Evolutionary conservation across 2,888 invertebrate species (phyloP).

Genomic region (Euspilapteryx auroguttella): DNA sequence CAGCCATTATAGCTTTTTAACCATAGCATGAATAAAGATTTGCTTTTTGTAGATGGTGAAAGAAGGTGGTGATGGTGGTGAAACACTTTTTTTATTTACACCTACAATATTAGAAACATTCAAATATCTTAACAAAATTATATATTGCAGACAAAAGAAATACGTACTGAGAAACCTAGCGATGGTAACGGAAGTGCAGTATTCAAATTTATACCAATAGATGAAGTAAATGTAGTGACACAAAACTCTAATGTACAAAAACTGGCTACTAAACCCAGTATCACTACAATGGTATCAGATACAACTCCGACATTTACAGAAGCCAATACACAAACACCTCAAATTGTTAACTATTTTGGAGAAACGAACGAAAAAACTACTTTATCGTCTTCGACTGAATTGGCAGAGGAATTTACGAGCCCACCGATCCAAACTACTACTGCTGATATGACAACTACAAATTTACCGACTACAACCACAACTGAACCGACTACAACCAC

Average conservation of each 20-base stretch:
- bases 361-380: constrained; percentile 16
- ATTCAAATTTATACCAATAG: constrained; percentile 52
- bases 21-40: too few relatives aligned
- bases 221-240: constrained; percentile 34
- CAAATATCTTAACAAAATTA: constrained; percentile 3
- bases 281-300: constrained; percentile 20
- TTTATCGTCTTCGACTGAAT: too few relatives aligned
- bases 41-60: too few relatives aligned
- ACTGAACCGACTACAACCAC: constrained; percentile 16
- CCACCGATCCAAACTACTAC: constrained; percentile 9
- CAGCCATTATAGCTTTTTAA: too few relatives aligned
- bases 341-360: constrained; percentile 13
- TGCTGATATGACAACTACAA: constrained; percentile 10
- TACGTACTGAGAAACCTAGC: constrained; percentile 49
- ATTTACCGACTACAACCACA: constrained; percentile 8
- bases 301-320: constrained; percentile 21
- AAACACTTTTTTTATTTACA: too few relatives aligned
- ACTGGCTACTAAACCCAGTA: constrained; percentile 28
- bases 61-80: too few relatives aligned
- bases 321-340: constrained; percentile 28
- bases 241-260: constrained; percentile 45
- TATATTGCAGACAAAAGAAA: constrained; percentile 55
- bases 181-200: constrained; percentile 34
- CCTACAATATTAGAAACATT: neutral
- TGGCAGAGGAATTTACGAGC: constrained; percentile 8